Conservation (phyloP, 2,888 invertebrate species). For the Orthosia cruda region DNA sequence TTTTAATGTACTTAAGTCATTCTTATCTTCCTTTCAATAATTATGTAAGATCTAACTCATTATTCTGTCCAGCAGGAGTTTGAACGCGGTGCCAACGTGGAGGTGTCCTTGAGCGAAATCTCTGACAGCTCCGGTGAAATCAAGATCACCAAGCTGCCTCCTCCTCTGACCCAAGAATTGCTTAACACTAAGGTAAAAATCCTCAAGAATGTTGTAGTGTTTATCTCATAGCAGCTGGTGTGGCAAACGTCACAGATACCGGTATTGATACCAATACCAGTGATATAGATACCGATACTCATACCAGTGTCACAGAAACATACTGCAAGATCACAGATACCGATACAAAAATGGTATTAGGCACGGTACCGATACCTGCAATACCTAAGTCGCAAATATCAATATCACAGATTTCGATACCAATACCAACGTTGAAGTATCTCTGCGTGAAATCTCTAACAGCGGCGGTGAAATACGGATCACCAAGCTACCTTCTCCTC, state of each 20-base stretch:
- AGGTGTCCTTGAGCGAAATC: conserved; percentile 94
- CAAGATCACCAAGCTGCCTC: conserved; percentile 93
- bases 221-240: no score
- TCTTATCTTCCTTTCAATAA: not conserved
- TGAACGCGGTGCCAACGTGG: conserved; percentile 92
- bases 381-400: no score
- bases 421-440: conserved; percentile 92
- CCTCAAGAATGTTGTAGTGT: no score
- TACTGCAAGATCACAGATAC: no score
- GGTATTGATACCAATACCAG: no score
- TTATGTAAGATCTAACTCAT: conserved; percentile 32
- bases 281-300: no score
- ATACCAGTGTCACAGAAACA: not conserved
- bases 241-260: not conserved
- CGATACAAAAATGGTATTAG: no score
- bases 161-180: conserved; percentile 94
- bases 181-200: conserved; percentile 48
- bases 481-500: conserved; percentile 94
- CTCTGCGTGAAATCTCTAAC: conserved; percentile 94
- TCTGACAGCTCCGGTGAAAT: conserved; percentile 94
- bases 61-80: conserved; percentile 87
- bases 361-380: no score
- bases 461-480: conserved; percentile 93
- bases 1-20: not conserved
- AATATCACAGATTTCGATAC: no score